These are phyloP conservation scores for Rhagonycha fulva DNA, from an alignment of 2,888 invertebrate genomes.

Conservation along the genomic window DNA sequence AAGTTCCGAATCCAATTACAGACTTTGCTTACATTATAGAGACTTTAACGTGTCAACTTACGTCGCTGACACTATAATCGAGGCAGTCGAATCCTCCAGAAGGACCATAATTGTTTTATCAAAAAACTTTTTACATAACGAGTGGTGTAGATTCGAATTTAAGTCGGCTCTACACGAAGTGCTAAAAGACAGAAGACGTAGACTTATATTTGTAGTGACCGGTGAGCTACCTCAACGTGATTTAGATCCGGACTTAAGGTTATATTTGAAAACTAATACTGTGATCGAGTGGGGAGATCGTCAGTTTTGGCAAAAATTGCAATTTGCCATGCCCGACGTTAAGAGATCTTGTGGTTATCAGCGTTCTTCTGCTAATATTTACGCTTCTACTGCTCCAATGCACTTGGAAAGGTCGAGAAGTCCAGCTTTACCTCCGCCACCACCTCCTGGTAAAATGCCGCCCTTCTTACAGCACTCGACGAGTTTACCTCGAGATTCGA, in stretches of 20 bases:
- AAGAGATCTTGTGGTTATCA: slow-evolving; percentile 66
- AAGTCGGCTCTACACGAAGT: slow-evolving; percentile 91
- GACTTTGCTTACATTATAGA: slow-evolving; percentile 88
- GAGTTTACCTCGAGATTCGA: slow-evolving; percentile 55
- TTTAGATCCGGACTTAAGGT: slow-evolving; percentile 86
- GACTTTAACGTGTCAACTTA: slow-evolving; percentile 88
- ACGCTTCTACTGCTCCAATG: slow-evolving; percentile 63
- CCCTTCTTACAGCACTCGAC: slow-evolving; percentile 58
- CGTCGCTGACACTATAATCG: slow-evolving; percentile 89
- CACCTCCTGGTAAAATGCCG: slow-evolving; percentile 64
- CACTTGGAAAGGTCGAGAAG: slow-evolving; percentile 59
- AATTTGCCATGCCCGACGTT: slow-evolving; percentile 87
- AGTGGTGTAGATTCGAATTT: slow-evolving; percentile 95
- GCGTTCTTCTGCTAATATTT: slow-evolving; percentile 72
- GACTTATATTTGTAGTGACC: slow-evolving; percentile 87
- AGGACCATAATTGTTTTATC: slow-evolving; percentile 89
- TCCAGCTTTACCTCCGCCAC: slow-evolving; percentile 64
- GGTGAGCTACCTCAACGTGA: slow-evolving; percentile 88
- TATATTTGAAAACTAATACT: slow-evolving; percentile 88
- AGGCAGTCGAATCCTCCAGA: slow-evolving; percentile 89
- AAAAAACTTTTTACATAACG: slow-evolving; percentile 91
- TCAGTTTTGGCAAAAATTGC: slow-evolving; percentile 95
- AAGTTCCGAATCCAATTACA: slow-evolving; percentile 78
- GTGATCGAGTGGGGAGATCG: slow-evolving; percentile 93
- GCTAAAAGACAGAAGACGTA: slow-evolving; percentile 81